Conservation (phyloP, 2,797 vertebrate genomes). For the Anguilla anguilla region DNA sequence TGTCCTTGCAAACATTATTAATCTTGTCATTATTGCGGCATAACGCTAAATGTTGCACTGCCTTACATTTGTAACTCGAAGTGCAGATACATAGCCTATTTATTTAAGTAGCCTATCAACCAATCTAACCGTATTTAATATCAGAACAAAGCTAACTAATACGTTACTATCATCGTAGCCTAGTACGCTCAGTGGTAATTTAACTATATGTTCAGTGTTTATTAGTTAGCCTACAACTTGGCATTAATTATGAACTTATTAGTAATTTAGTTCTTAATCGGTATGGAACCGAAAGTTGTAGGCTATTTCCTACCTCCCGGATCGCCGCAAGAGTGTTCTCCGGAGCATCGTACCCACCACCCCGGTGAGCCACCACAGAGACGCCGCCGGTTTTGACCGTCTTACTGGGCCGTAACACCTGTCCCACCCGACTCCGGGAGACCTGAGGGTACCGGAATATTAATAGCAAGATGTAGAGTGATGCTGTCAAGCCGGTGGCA, state of each 20-base stretch:
- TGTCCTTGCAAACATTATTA: too few relatives aligned
- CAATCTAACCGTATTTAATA: too few relatives aligned
- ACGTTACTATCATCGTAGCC: too few relatives aligned
- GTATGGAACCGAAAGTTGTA: background rate
- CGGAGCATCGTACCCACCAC: constrained; percentile 89
- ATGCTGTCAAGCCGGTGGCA: constrained; percentile 69
- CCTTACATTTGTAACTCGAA: too few relatives aligned
- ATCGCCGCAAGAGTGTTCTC: constrained; percentile 94
- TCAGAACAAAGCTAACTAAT: too few relatives aligned
- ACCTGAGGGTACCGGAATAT: constrained; percentile 80
- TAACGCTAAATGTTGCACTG: too few relatives aligned
- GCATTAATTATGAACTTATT: background rate
- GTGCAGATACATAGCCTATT: too few relatives aligned
- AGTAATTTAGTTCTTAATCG: background rate
- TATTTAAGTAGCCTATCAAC: too few relatives aligned
- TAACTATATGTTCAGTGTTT: background rate
- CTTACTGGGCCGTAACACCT: constrained; percentile 75
- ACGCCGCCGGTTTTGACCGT: constrained; percentile 45
- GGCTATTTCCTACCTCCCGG: constrained; percentile 73
- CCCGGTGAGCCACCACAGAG: constrained; percentile 84
- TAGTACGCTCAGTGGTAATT: background rate
- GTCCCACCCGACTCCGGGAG: constrained; percentile 64
- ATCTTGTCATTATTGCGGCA: too few relatives aligned
- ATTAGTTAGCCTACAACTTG: background rate
- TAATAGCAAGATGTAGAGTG: constrained; percentile 77